These are phyloP conservation scores for Psittacula derbiana DNA, from an alignment of 2,797 vertebrate species.

Conservation along the genomic window DNA sequence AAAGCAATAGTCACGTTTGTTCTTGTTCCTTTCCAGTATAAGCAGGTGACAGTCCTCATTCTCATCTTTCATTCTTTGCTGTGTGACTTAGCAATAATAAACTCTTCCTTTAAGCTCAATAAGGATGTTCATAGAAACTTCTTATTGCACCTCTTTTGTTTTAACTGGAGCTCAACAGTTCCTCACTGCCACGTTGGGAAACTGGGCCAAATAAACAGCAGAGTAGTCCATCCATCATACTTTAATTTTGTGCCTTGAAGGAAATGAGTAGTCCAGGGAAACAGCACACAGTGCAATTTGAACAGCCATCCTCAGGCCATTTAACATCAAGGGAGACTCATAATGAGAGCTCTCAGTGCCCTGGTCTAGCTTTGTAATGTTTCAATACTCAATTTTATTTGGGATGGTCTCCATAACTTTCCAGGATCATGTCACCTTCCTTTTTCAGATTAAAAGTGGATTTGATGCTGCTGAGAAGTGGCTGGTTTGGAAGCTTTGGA, in stretches of 20 bases:
- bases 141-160: slow-evolving; percentile 58
- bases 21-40: background rate
- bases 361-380: background rate
- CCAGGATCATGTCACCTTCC: background rate
- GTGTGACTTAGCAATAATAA: background rate
- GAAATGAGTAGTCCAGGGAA: slow-evolving; percentile 48
- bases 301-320: background rate
- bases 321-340: background rate
- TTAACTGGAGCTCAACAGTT: slow-evolving; percentile 47
- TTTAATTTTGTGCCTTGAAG: slow-evolving; percentile 77
- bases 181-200: slow-evolving; percentile 54
- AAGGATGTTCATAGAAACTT: slow-evolving; percentile 51
- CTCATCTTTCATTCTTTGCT: background rate
- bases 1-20: background rate
- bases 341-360: background rate
- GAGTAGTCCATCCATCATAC: slow-evolving; percentile 78
- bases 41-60: background rate
- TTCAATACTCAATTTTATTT: background rate
- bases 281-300: background rate
- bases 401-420: background rate
- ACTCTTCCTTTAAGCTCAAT: slow-evolving; percentile 23
- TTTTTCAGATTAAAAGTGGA: background rate
- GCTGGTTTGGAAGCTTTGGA: background rate
- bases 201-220: slow-evolving; percentile 72
- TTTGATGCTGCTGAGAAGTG: background rate